These are phyloP conservation scores for Butastur rufipennis DNA, from an alignment of 2,113 vertebrate species.

Conservation along the genomic window DNA sequence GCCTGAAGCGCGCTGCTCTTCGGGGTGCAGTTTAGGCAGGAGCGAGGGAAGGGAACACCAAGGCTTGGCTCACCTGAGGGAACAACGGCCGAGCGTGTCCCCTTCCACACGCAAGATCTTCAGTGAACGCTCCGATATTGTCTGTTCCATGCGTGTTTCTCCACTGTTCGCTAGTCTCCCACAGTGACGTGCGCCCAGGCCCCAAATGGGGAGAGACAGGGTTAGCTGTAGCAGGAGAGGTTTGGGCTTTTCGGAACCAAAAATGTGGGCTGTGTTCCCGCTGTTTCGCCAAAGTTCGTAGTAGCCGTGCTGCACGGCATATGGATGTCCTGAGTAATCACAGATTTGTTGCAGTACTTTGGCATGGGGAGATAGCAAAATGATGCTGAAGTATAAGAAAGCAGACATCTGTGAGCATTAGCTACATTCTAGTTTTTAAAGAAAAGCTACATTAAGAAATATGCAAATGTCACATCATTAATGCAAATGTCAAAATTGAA, in stretches of 20 bases:
- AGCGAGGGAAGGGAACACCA: fast-evolving
- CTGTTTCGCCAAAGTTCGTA: neutral
- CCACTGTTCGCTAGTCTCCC: fast-evolving
- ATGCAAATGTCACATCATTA: neutral
- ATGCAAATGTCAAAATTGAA: neutral
- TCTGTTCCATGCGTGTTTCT: fast-evolving
- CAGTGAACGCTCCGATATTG: fast-evolving
- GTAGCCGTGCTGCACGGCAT: neutral
- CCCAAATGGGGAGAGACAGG: neutral
- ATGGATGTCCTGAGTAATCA: neutral
- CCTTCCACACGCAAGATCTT: fast-evolving
- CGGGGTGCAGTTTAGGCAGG: fast-evolving
- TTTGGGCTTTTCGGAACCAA: neutral
- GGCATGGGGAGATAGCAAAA: neutral
- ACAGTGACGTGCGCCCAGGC: fast-evolving
- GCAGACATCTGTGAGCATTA: constrained; percentile 8
- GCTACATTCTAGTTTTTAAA: neutral
- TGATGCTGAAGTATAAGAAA: neutral
- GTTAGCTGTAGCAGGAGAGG: neutral
- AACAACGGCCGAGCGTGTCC: fast-evolving
- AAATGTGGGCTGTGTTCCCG: neutral
- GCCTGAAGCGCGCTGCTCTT: fast-evolving
- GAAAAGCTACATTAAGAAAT: neutral
- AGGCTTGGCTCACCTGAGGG: neutral
- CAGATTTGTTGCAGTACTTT: constrained; percentile 4